phyloP scores from a whole-genome alignment of 2,888 invertebrate genomes.

The Campopleginae sp. region DNA sequence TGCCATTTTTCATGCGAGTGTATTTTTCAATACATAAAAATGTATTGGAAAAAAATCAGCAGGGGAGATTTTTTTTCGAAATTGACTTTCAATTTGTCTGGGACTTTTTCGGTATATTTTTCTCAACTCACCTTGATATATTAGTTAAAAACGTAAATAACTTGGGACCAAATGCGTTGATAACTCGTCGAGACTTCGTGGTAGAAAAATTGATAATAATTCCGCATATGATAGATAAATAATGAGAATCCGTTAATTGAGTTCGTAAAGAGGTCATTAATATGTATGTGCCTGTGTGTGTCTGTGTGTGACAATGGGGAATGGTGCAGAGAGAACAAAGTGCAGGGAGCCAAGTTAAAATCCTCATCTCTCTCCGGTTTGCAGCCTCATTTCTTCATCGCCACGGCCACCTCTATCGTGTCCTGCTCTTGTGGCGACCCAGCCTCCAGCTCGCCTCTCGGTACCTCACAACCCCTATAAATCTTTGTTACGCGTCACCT shows the following conservation, averaged over 20 bases:
- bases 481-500: conserved; percentile 69
- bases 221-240: not conserved
- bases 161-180: not conserved
- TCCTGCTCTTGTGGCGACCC: conserved; percentile 37
- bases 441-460: not conserved
- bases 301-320: conserved; percentile 4
- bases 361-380: conserved; percentile 48
- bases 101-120: not conserved
- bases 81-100: not conserved
- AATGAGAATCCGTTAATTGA: not conserved
- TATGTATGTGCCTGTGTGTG: not conserved
- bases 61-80: not conserved
- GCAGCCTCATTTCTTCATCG: conserved; percentile 7
- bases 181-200: too few relatives aligned
- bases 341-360: conserved; percentile 61
- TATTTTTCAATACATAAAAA: not conserved
- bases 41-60: not conserved
- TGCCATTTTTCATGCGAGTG: not conserved
- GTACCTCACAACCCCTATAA: conserved; percentile 63
- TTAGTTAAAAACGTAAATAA: not conserved
- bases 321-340: conserved; percentile 56
- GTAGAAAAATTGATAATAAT: not conserved
- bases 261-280: not conserved
- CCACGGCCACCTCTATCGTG: conserved; percentile 24
- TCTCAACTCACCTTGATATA: not conserved